Evolutionary conservation across 2,113 vertebrate species (phyloP).

Genomic region (Mormoops blainvillei): DNA sequence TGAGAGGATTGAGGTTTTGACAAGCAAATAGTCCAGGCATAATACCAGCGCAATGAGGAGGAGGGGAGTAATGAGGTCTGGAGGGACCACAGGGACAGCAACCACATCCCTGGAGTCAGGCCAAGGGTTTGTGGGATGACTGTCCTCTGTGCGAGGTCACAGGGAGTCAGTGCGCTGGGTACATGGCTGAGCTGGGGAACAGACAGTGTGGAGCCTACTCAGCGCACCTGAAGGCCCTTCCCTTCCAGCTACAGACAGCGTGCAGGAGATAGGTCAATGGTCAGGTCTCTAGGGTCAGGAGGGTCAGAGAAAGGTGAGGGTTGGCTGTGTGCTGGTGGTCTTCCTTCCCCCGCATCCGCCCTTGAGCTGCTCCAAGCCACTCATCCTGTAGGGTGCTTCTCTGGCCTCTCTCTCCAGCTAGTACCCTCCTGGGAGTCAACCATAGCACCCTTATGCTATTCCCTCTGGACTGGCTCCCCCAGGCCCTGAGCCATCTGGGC

Average conservation of each 20-base stretch:
- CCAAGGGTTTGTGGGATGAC: not conserved
- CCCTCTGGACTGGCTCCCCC: not conserved
- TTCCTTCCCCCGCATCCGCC: too few relatives aligned
- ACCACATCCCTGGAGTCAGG: not conserved
- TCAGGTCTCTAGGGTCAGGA: not conserved
- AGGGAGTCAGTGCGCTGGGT: too few relatives aligned
- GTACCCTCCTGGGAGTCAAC: not conserved
- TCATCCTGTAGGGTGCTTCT: not conserved
- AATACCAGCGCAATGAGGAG: not conserved
- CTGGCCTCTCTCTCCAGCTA: not conserved
- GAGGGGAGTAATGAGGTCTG: not conserved
- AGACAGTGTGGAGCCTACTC: not conserved
- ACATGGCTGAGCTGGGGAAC: not conserved
- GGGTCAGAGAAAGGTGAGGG: not conserved
- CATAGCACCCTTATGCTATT: not conserved
- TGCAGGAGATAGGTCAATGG: not conserved
- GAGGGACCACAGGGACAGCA: not conserved
- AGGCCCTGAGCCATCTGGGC: not conserved
- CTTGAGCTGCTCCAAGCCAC: not conserved
- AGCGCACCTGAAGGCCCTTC: not conserved
- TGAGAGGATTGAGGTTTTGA: constrained; percentile 49
- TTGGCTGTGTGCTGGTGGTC: not conserved
- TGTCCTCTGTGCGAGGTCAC: not conserved
- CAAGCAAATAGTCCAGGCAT: not conserved
- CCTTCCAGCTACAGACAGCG: not conserved